Evolutionary conservation across 1,140 invertebrate species (phyloP).

Genomic region (Sminthurinus signatus): DNA sequence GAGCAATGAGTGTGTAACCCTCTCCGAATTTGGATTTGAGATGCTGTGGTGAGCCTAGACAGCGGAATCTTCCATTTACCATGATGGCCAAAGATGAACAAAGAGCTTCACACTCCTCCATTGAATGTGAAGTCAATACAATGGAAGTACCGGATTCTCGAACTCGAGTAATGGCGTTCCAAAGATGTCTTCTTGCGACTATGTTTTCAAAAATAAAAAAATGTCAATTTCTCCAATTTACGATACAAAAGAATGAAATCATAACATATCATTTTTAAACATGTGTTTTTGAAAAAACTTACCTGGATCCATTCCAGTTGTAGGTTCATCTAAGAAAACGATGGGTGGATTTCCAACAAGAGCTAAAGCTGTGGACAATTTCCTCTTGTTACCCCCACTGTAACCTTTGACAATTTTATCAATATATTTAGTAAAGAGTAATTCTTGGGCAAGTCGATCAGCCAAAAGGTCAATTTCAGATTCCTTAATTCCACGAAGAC

Average conservation of each 20-base stretch:
- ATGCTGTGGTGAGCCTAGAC: slow-evolving; percentile 51
- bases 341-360: slow-evolving; percentile 82
- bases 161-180: slow-evolving; percentile 34
- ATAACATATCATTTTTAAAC: neutral
- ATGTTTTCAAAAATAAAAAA: neutral
- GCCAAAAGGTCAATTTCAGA: slow-evolving; percentile 44
- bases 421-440: slow-evolving; percentile 46
- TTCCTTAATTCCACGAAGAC: slow-evolving; percentile 63
- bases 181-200: slow-evolving; percentile 41
- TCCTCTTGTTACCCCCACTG: slow-evolving; percentile 92
- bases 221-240: neutral
- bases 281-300: neutral
- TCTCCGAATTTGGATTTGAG: slow-evolving; percentile 56
- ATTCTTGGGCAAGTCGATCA: slow-evolving; percentile 44
- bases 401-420: slow-evolving; percentile 49
- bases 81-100: slow-evolving; percentile 52
- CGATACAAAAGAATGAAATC: neutral
- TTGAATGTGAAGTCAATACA: slow-evolving; percentile 43
- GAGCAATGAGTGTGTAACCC: slow-evolving; percentile 51
- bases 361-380: slow-evolving; percentile 87
- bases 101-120: slow-evolving; percentile 54
- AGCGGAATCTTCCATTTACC: slow-evolving; percentile 51
- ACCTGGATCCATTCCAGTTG: slow-evolving; percentile 66
- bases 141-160: slow-evolving; percentile 35
- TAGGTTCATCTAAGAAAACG: slow-evolving; percentile 71